phyloP scores from a whole-genome alignment of 2,113 vertebrate species.

The Chascanopsetta lugubris region DNA sequence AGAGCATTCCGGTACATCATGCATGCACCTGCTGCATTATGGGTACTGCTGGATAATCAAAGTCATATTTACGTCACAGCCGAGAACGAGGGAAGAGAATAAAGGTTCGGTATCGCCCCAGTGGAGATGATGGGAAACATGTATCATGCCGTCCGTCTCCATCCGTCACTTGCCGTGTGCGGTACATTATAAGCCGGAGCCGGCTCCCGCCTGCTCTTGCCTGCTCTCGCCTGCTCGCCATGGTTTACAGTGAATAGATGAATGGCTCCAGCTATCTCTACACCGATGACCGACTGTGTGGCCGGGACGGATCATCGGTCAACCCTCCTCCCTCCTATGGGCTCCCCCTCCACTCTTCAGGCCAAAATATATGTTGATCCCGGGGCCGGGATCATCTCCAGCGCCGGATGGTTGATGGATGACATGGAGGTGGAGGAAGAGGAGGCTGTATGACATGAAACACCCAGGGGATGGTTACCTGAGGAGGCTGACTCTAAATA shows the following conservation, averaged over 20 bases:
- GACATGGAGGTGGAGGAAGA: slow-evolving; percentile 8
- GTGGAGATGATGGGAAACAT: slow-evolving; percentile 16
- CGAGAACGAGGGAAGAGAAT: not conserved
- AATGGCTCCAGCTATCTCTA: slow-evolving; percentile 58
- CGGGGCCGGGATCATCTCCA: slow-evolving; percentile 14
- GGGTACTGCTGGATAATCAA: slow-evolving; percentile 20
- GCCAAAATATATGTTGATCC: slow-evolving; percentile 53
- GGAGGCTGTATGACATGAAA: slow-evolving; percentile 25
- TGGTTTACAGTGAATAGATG: slow-evolving; percentile 63
- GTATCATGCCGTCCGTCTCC: slow-evolving; percentile 7
- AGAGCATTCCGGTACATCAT: not conserved
- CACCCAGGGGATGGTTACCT: slow-evolving; percentile 16
- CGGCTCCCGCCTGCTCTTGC: slow-evolving; percentile 12
- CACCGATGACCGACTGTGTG: slow-evolving; percentile 56
- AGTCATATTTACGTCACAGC: slow-evolving; percentile 20
- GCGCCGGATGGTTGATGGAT: slow-evolving; percentile 24
- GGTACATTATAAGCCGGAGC: slow-evolving; percentile 16
- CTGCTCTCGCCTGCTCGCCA: slow-evolving; percentile 23
- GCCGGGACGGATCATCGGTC: slow-evolving; percentile 64
- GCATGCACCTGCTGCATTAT: slow-evolving; percentile 3
- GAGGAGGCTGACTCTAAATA: not conserved
- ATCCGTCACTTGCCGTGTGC: slow-evolving; percentile 44
- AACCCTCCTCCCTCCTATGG: slow-evolving; percentile 58
- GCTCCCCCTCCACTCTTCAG: slow-evolving; percentile 47
- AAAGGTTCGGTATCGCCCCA: slow-evolving; percentile 10